Evolutionary conservation across 2,888 invertebrate genomes (phyloP).

Genomic region (Torymus aiolomorphi): DNA sequence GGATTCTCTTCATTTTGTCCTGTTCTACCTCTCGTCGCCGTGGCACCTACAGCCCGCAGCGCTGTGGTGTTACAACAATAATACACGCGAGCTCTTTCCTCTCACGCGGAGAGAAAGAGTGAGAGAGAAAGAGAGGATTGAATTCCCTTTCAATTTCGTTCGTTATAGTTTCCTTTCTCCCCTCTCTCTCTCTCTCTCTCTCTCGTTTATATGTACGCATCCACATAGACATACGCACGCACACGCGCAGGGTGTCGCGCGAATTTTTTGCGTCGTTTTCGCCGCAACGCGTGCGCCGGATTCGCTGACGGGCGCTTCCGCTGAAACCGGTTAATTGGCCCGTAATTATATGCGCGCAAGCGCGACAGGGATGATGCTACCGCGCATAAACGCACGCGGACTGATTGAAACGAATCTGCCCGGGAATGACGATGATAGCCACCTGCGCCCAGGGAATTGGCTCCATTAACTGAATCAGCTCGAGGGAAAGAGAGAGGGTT

Average conservation of each 20-base stretch:
- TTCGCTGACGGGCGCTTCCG: constrained; percentile 59
- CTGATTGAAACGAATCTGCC: constrained; percentile 45
- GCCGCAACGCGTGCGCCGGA: background rate
- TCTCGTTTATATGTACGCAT: background rate
- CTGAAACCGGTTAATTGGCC: constrained; percentile 62
- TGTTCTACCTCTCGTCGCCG: too few species aligned
- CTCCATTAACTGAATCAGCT: constrained; percentile 30
- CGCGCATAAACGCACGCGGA: constrained; percentile 11
- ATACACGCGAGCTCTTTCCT: constrained; percentile 24
- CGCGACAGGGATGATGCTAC: background rate
- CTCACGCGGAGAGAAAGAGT: constrained; percentile 25
- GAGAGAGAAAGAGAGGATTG: background rate
- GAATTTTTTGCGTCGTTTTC: constrained; percentile 10
- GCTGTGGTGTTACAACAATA: background rate
- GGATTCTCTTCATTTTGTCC: too few species aligned
- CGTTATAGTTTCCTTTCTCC: constrained; percentile 56
- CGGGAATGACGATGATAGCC: constrained; percentile 25
- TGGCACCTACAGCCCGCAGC: too few species aligned
- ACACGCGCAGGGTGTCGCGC: too few species aligned
- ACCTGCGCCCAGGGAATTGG: constrained; percentile 20
- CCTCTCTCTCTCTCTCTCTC: constrained; percentile 46
- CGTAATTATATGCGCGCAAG: constrained; percentile 53
- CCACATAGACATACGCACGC: too few species aligned
- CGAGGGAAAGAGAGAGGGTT: background rate
- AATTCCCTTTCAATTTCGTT: constrained; percentile 65